A percentile compares a stretch with the other conserved stretches of the same genome.
Conservation (phyloP, 1,140 invertebrate species). For the Listronotus oregonensis region DNA sequence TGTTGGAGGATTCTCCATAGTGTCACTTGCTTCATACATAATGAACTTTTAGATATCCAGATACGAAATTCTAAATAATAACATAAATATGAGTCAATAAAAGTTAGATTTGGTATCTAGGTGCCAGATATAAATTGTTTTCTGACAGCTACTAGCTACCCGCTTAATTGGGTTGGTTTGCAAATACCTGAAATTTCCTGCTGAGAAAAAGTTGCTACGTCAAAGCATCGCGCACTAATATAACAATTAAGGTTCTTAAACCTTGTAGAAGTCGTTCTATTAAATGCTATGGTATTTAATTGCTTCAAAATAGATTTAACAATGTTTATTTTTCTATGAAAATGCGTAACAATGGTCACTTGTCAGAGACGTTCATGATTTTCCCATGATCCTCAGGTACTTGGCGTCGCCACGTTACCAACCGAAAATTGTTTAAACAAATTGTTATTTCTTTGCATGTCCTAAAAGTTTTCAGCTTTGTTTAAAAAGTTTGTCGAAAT, state of each 20-base stretch:
- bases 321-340: constrained; percentile 42
- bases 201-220: constrained; percentile 1
- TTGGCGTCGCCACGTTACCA: constrained; percentile 53
- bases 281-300: constrained; percentile 7
- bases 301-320: constrained; percentile 5
- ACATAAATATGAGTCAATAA: no score
- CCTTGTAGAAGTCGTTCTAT: constrained; percentile 24
- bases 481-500: no score
- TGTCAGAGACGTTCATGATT: constrained; percentile 54
- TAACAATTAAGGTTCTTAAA: constrained; percentile 10
- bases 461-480: no score
- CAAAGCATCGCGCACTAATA: constrained; percentile 13
- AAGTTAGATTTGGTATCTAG: no score
- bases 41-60: constrained; percentile 37
- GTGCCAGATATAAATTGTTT: background rate
- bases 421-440: constrained; percentile 39
- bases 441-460: background rate
- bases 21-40: constrained; percentile 61
- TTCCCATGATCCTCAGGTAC: constrained; percentile 50
- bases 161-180: constrained; percentile 10
- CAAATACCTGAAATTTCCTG: constrained; percentile 3
- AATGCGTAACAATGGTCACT: constrained; percentile 51
- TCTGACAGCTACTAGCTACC: background rate
- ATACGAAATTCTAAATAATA: background rate
- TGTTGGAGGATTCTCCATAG: constrained; percentile 60